Evolutionary conservation across 2,113 vertebrate species (phyloP), one percentile per base, ranked within the genome.

Genomic region (Mirza zaza): DNA sequence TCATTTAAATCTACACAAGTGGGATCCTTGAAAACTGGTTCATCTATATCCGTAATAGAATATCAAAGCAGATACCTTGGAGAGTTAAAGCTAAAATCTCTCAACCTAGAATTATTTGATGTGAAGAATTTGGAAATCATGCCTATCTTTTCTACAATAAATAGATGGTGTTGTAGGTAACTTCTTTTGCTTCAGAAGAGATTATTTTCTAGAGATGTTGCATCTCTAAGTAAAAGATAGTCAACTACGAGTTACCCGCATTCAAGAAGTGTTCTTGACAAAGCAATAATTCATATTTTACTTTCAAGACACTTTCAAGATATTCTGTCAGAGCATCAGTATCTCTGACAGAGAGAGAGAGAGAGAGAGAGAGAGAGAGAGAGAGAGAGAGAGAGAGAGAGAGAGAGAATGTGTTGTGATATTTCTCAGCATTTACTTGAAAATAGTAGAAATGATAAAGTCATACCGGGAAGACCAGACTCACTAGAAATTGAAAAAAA

Each of bases 371-470:
- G 52, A 52, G 15, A 52, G 14, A 55, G 23, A 61, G 3, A 61
- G 25, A 61, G 21, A 61, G 59, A 61, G 59, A 61, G 59, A 25
- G 59, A 9, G 9, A 27, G 59, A 27, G 59, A 61, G 23, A 27
- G 25, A n/a, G n/a, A n/a, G n/a, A n/a, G n/a, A n/a, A 42, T 10
- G 59, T 70, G 36, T 17, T 55, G 10, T 75, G 20, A 8, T 73
- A 42, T 61, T 93, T 86, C n/a, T 93, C 39, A 79, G 68, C n/a
- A 93, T 65, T 75, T 57, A 91, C 75, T 93, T 93, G 39, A 87
- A 97, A 90, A 76, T 65, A 83, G 84, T 50, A 63, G 77, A 97
- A 83, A 57, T 67, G 73, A 85, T 61, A 65, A 83, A 57, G n/a
- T 92, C 36, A 94, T 32, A 20, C 12, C 70, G 21, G 36, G 15